phyloP scores from a whole-genome alignment of 1,140 invertebrate genomes.

The Leguminivora glycinivorella region DNA sequence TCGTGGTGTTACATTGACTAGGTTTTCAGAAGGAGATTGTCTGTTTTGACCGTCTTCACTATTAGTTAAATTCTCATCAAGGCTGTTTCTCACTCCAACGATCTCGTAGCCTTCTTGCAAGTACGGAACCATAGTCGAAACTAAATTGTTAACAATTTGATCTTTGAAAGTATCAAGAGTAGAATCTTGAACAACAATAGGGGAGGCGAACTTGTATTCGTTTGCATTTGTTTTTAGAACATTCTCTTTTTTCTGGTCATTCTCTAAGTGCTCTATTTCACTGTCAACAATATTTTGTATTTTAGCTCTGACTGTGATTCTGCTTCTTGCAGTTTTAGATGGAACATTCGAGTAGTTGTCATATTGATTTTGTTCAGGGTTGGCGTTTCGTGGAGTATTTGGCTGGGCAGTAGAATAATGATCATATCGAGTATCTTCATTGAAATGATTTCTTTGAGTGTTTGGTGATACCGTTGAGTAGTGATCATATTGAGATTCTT shows the following conservation, averaged over 20 bases:
- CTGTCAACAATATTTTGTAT: slow-evolving; percentile 55
- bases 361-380: slow-evolving; percentile 43
- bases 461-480: slow-evolving; percentile 27
- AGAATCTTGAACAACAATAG: slow-evolving; percentile 65
- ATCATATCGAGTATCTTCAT: slow-evolving; percentile 38
- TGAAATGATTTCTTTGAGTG: slow-evolving; percentile 45
- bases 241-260: slow-evolving; percentile 41
- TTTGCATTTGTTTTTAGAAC: slow-evolving; percentile 42
- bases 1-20: slow-evolving; percentile 71
- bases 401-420: slow-evolving; percentile 19
- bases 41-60: slow-evolving; percentile 30
- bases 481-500: slow-evolving; percentile 34
- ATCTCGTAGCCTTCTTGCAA: slow-evolving; percentile 66
- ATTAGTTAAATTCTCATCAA: slow-evolving; percentile 44
- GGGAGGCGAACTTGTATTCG: slow-evolving; percentile 60
- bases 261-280: slow-evolving; percentile 40
- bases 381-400: slow-evolving; percentile 41
- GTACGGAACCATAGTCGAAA: slow-evolving; percentile 67
- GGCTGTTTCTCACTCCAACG: slow-evolving; percentile 50
- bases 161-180: slow-evolving; percentile 53
- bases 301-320: slow-evolving; percentile 58
- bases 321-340: slow-evolving; percentile 40
- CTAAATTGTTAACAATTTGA: slow-evolving; percentile 61
- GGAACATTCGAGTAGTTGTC: slow-evolving; percentile 23
- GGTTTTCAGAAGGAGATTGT: slow-evolving; percentile 40